Percentiles rank a stretch among this genome's conserved stretches.
phyloP scores from a whole-genome alignment of 2,888 invertebrate genomes.

The Brachypterus glaber region DNA sequence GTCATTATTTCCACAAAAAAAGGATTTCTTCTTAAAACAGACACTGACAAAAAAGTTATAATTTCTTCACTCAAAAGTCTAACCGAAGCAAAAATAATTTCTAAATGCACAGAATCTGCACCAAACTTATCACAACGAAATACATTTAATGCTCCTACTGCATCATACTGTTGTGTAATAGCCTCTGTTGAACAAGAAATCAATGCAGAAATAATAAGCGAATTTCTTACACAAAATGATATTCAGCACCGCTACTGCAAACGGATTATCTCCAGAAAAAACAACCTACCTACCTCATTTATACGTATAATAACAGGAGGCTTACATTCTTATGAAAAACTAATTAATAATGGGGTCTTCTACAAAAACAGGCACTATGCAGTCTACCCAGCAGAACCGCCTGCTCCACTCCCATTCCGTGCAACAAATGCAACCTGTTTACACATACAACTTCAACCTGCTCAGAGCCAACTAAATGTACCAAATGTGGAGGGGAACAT shows the following conservation, averaged over 20 bases:
- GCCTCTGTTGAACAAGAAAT: slow-evolving; percentile 7
- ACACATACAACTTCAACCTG: slow-evolving; percentile 8
- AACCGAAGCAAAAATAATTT: too few relatives aligned
- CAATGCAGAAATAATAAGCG: neutral
- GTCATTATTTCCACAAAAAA: too few relatives aligned
- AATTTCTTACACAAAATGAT: slow-evolving; percentile 4
- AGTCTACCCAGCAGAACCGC: slow-evolving; percentile 5
- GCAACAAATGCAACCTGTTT: slow-evolving; percentile 7
- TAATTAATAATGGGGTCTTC: slow-evolving; percentile 11
- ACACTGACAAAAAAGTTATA: too few relatives aligned
- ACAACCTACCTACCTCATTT: slow-evolving; percentile 1
- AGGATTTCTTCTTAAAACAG: too few relatives aligned
- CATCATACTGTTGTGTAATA: too few relatives aligned
- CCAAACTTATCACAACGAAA: too few relatives aligned
- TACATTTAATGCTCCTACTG: too few relatives aligned
- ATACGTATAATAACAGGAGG: slow-evolving; percentile 9
- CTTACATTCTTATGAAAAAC: slow-evolving; percentile 7
- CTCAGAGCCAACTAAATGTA: slow-evolving; percentile 1
- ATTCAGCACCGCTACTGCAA: slow-evolving; percentile 8
- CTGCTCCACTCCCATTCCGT: slow-evolving; percentile 5
- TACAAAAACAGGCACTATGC: slow-evolving; percentile 4
- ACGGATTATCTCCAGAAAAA: slow-evolving; percentile 4
- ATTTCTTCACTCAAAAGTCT: too few relatives aligned
- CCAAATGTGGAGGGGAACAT: slow-evolving; percentile 10
- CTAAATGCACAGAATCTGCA: too few relatives aligned